A percentile compares a stretch with the other conserved stretches of the same genome.
phyloP scores from a whole-genome alignment of 53 echinoderm and acorn worm genomes.

The Patiria pectinifera region DNA sequence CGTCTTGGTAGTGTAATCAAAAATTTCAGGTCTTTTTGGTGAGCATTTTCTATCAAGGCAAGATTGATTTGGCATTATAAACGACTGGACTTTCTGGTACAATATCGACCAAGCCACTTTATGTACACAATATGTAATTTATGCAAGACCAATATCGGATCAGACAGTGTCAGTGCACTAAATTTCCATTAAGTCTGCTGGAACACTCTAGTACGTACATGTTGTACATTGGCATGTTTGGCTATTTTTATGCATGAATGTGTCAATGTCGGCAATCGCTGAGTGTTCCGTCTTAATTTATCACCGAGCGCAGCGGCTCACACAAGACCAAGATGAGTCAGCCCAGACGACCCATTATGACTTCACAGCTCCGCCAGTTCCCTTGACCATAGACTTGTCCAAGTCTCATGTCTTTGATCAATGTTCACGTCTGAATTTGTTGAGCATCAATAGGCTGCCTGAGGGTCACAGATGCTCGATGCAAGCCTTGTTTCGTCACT shows the following conservation, averaged over 20 bases:
- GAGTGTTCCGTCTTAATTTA: constrained; percentile 2
- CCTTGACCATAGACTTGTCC: not conserved
- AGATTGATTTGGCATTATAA: not conserved
- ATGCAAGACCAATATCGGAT: not conserved
- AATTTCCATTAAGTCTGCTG: not conserved
- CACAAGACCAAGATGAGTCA: not conserved
- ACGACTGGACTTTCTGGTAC: not conserved
- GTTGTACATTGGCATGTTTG: not conserved
- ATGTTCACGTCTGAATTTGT: too few relatives aligned
- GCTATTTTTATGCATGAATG: not conserved
- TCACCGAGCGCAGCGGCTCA: not conserved
- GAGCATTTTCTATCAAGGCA: not conserved
- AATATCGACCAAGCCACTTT: not conserved
- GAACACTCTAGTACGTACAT: not conserved
- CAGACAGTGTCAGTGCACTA: not conserved
- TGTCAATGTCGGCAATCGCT: not conserved
- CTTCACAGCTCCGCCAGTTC: not conserved
- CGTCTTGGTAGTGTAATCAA: not conserved
- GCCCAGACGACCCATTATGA: not conserved
- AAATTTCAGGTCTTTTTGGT: not conserved
- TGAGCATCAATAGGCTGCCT: too few relatives aligned
- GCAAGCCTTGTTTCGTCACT: too few relatives aligned
- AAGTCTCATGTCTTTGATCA: not conserved
- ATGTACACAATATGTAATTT: not conserved
- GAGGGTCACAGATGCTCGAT: too few relatives aligned